These are phyloP conservation scores for Origma solitaria DNA, from an alignment of 2,113 vertebrate species.

Conservation along the genomic window DNA sequence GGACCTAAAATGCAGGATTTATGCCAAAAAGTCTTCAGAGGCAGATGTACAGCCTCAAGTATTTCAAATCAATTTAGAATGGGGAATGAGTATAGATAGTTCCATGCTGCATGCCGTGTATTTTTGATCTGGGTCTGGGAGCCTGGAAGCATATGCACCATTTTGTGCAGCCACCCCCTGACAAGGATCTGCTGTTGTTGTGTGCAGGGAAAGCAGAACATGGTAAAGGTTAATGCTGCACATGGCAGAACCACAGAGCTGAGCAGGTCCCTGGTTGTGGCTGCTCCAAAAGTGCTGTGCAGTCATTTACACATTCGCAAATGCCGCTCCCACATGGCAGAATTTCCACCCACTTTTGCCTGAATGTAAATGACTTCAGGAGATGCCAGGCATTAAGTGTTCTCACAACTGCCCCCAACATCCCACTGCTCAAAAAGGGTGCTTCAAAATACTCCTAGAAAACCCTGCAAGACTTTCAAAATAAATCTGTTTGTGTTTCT, in stretches of 20 bases:
- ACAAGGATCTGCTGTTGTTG: slow-evolving; percentile 37
- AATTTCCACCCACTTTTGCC: slow-evolving; percentile 52
- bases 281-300: neutral
- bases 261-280: neutral
- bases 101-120: neutral
- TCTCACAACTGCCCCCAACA: slow-evolving; percentile 35
- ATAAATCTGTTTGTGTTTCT: neutral
- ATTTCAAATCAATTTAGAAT: neutral
- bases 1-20: neutral
- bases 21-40: slow-evolving; percentile 1
- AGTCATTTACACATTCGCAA: slow-evolving; percentile 51
- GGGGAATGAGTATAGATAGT: neutral
- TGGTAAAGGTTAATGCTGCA: slow-evolving; percentile 40
- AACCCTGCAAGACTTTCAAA: neutral
- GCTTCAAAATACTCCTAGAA: slow-evolving; percentile 1
- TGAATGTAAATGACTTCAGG: slow-evolving; percentile 29
- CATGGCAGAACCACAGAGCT: slow-evolving; percentile 10
- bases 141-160: neutral
- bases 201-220: slow-evolving; percentile 11
- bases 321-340: slow-evolving; percentile 25
- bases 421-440: neutral
- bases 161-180: slow-evolving; percentile 33
- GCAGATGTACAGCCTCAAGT: neutral
- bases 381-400: slow-evolving; percentile 40
- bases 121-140: slow-evolving; percentile 3